These are phyloP conservation scores for Chironomus tentans DNA, from an alignment of 2,888 invertebrate species.

Conservation along the genomic window DNA sequence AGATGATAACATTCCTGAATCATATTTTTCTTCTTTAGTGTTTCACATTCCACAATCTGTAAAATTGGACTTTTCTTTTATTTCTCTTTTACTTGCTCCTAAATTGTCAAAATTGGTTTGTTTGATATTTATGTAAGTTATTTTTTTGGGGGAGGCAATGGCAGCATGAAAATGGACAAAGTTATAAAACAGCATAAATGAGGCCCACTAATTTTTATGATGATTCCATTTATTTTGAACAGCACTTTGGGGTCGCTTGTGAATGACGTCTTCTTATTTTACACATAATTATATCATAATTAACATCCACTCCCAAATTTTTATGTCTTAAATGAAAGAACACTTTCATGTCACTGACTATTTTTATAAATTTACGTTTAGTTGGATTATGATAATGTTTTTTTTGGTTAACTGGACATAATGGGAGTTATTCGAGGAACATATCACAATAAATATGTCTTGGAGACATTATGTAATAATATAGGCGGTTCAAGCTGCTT, in stretches of 20 bases:
- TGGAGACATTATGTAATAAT: too few relatives aligned
- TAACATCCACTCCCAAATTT: too few relatives aligned
- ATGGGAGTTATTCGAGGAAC: neutral
- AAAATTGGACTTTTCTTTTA: neutral
- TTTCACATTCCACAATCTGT: too few relatives aligned
- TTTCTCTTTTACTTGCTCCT: neutral
- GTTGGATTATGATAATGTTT: neutral
- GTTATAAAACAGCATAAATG: slow-evolving; percentile 2
- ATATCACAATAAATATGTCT: neutral
- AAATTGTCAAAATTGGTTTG: neutral
- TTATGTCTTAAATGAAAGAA: too few relatives aligned
- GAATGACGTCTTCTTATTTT: neutral
- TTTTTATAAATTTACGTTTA: neutral
- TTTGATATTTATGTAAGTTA: neutral
- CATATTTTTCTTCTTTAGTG: too few relatives aligned
- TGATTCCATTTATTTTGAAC: neutral
- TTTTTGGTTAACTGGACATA: too few relatives aligned
- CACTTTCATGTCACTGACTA: too few relatives aligned
- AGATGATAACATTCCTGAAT: too few relatives aligned
- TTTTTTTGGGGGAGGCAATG: neutral
- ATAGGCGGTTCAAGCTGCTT: too few relatives aligned
- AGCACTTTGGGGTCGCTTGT: neutral
- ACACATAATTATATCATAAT: too few relatives aligned
- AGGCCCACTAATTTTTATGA: slow-evolving; percentile 12
- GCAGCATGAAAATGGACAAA: neutral